A percentile compares a stretch with the other conserved stretches of the same genome.
These are phyloP conservation scores for Pomacea canaliculata DNA, from an alignment of 2,888 invertebrate genomes.

Conservation along the genomic window DNA sequence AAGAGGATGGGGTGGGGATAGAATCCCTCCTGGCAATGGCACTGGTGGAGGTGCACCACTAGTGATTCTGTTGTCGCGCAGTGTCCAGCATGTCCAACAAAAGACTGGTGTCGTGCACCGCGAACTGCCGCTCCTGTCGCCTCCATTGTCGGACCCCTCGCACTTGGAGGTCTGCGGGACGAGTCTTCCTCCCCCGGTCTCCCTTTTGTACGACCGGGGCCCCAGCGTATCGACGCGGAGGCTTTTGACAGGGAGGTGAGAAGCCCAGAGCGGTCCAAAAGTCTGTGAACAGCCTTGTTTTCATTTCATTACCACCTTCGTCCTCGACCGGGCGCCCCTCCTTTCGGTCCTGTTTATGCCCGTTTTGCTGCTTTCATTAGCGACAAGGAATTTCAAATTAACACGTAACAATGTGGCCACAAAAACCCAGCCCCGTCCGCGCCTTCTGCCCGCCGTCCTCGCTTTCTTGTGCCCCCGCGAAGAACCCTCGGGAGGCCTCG, in stretches of 20 bases:
- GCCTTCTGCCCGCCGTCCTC: neutral
- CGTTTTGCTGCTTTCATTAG: conserved; percentile 25
- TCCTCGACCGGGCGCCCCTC: conserved; percentile 19
- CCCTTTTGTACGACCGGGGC: neutral
- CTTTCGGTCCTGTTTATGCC: conserved; percentile 5
- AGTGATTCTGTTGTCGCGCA: no score
- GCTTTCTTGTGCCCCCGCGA: neutral
- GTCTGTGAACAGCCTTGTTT: conserved; percentile 18
- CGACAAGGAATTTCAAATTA: conserved; percentile 22
- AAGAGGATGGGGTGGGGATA: no score
- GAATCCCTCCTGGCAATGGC: no score
- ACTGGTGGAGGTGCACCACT: no score
- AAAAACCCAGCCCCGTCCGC: conserved; percentile 5
- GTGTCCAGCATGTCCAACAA: no score
- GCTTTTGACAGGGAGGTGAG: conserved; percentile 25
- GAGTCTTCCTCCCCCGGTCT: neutral
- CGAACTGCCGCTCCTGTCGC: no score
- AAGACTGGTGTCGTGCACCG: no score
- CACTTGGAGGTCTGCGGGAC: no score
- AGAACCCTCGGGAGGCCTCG: neutral
- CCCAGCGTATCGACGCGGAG: conserved; percentile 3
- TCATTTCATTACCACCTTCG: conserved; percentile 24
- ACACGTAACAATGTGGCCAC: conserved; percentile 20
- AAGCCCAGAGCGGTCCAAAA: conserved; percentile 15
- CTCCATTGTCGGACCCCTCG: no score